A percentile compares a stretch with the other conserved stretches of the same genome.
Conservation (phyloP, 1,140 invertebrate species). For the Drosophila triauraria region DNA sequence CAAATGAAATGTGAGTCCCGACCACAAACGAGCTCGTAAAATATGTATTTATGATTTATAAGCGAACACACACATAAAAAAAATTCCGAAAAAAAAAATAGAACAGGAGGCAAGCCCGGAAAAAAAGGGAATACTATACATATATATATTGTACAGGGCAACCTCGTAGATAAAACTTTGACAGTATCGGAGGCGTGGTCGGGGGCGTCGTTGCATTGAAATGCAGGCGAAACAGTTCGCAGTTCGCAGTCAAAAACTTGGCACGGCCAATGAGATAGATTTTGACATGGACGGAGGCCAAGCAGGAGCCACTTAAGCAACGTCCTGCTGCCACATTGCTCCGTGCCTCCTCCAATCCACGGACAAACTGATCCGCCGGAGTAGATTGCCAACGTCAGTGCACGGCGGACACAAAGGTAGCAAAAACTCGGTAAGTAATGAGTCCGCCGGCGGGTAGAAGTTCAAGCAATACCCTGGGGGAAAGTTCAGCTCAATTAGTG, state of each 20-base stretch:
- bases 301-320: constrained; percentile 73
- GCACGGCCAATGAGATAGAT: constrained; percentile 62
- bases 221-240: constrained; percentile 68
- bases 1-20: constrained; percentile 80
- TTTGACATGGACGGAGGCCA: constrained; percentile 64
- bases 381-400: constrained; percentile 67
- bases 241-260: constrained; percentile 51
- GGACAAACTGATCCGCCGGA: constrained; percentile 58
- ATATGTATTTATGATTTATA: constrained; percentile 82
- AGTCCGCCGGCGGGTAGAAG: not conserved
- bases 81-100: constrained; percentile 5
- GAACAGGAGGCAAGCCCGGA: not conserved
- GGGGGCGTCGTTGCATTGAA: constrained; percentile 65
- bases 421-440: constrained; percentile 46
- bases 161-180: constrained; percentile 74
- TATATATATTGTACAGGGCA: constrained; percentile 34
- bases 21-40: constrained; percentile 64
- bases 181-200: constrained; percentile 60
- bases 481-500: not conserved
- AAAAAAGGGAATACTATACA: constrained; percentile 41
- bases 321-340: constrained; percentile 20
- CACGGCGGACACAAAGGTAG: constrained; percentile 54
- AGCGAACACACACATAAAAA: constrained; percentile 38
- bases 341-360: not conserved
- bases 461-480: constrained; percentile 15